These are phyloP conservation scores for Acleris laterana DNA, from an alignment of 2,888 invertebrate species.

Conservation along the genomic window DNA sequence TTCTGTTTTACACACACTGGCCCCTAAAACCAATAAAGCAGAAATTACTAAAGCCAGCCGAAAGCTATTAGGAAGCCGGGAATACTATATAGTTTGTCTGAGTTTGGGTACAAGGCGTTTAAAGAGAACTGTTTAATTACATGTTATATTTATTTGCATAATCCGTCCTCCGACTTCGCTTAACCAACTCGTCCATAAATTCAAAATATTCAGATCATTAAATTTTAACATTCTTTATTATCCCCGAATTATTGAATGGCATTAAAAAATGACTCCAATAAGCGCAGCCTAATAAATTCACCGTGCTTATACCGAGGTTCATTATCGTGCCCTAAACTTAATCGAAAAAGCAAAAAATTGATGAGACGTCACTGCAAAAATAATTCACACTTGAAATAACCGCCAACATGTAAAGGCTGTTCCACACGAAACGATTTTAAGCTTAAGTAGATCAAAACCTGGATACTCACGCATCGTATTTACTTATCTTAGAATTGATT, in stretches of 20 bases:
- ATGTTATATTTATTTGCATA: constrained; percentile 25
- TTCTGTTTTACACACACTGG: no score
- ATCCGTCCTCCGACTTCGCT: constrained; percentile 9
- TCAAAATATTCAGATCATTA: constrained; percentile 29
- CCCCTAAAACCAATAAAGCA: no score
- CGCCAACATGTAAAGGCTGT: constrained; percentile 22
- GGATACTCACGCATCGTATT: no score
- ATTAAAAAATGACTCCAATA: constrained; percentile 38
- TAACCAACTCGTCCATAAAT: constrained; percentile 24
- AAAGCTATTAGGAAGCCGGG: no score
- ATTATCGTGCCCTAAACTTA: constrained; percentile 60
- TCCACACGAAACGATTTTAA: constrained; percentile 3
- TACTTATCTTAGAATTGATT: background rate
- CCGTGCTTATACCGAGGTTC: constrained; percentile 45
- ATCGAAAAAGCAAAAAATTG: constrained; percentile 64
- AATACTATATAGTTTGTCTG: no score
- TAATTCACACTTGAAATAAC: constrained; percentile 52
- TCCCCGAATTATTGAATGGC: constrained; percentile 33
- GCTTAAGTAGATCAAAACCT: no score
- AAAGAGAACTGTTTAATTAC: constrained; percentile 2
- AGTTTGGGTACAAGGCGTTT: no score
- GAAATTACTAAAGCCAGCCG: no score
- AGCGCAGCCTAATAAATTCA: constrained; percentile 51
- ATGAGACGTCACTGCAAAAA: constrained; percentile 62
- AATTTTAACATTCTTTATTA: constrained; percentile 36